Evolutionary conservation across 2,888 invertebrate species (phyloP).

Genomic region (Frankliniella fusca): DNA sequence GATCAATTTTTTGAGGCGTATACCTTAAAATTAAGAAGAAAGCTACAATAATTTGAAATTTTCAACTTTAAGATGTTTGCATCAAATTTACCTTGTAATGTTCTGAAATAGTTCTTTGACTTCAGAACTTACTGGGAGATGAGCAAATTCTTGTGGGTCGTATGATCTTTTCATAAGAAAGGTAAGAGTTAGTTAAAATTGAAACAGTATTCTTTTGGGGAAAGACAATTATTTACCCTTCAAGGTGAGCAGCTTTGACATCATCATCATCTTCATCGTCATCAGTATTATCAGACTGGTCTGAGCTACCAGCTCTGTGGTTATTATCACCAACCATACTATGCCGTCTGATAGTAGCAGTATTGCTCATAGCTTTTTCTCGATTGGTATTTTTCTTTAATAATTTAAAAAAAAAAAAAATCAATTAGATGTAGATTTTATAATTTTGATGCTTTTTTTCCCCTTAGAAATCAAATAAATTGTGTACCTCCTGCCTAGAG

Average conservation of each 20-base stretch:
- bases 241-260: constrained; percentile 41
- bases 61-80: neutral
- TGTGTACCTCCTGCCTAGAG: neutral
- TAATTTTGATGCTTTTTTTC: neutral
- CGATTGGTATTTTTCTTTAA: neutral
- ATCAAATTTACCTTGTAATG: constrained; percentile 67
- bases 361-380: neutral
- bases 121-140: constrained; percentile 74
- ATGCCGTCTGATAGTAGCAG: constrained; percentile 3
- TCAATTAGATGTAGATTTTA: neutral
- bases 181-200: constrained; percentile 42
- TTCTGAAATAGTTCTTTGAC: constrained; percentile 90
- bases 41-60: neutral
- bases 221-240: constrained; percentile 38
- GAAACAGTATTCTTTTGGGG: constrained; percentile 34
- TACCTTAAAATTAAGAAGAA: constrained; percentile 60
- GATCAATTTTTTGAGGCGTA: constrained; percentile 84
- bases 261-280: constrained; percentile 45
- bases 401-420: neutral
- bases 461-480: neutral
- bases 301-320: constrained; percentile 31
- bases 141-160: constrained; percentile 78
- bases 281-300: constrained; percentile 37
- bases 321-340: neutral
- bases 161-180: constrained; percentile 53